phyloP scores from a whole-genome alignment of 2,797 vertebrate species.

The Leptoclinus maculatus region DNA sequence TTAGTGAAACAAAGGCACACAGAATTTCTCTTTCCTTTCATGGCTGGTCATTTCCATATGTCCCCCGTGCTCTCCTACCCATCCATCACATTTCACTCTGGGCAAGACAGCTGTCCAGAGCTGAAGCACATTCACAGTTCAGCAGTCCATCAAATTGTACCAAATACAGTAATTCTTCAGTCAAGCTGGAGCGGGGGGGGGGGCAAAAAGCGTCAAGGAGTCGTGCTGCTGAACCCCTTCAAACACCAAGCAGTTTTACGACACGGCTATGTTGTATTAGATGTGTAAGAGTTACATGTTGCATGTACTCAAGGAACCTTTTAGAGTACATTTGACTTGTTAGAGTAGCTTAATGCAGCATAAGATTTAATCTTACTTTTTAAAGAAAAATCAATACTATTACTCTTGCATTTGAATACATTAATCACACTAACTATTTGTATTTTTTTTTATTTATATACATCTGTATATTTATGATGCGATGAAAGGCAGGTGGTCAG shows the following conservation, averaged over 20 bases:
- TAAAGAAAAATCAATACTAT: background rate
- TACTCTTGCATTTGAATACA: background rate
- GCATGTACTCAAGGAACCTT: background rate
- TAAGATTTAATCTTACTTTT: no score
- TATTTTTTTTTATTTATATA: background rate
- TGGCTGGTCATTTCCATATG: conserved; percentile 82
- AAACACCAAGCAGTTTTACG: background rate
- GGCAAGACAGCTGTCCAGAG: conserved; percentile 81
- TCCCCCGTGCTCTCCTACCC: conserved; percentile 69
- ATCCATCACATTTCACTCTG: conserved; percentile 84
- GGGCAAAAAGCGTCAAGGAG: conserved; percentile 45
- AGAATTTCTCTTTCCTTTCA: conserved; percentile 59
- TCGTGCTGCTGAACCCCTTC: conserved; percentile 38
- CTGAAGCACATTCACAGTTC: conserved; percentile 84
- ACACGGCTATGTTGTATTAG: conserved; percentile 16
- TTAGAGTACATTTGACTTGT: background rate
- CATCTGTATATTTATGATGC: background rate
- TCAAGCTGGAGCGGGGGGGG: conserved; percentile 62
- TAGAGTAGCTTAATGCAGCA: no score
- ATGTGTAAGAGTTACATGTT: background rate
- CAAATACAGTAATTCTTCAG: conserved; percentile 79
- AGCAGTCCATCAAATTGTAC: conserved; percentile 86
- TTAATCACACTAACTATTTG: background rate
- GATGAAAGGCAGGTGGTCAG: background rate
- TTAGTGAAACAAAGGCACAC: conserved; percentile 62